phyloP scores from a whole-genome alignment of 2,797 vertebrate species.

The Hafferia zeledoni region DNA sequence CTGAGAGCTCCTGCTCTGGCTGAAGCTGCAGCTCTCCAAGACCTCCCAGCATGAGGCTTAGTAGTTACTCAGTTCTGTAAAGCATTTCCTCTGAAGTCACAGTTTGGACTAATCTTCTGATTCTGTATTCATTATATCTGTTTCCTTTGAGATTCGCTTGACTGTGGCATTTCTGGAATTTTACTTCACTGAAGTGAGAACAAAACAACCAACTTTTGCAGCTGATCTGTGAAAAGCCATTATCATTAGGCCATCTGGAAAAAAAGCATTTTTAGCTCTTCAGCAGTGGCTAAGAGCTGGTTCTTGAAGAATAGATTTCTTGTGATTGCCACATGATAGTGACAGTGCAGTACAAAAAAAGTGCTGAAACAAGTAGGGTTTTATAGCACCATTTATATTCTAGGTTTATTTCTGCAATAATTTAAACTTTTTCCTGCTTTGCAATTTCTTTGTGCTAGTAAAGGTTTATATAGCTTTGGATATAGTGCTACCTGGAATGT shows the following conservation, averaged over 20 bases:
- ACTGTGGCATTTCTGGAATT: conserved; percentile 38
- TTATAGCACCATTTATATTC: conserved; percentile 61
- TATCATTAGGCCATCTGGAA: conserved; percentile 55
- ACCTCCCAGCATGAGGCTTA: neutral
- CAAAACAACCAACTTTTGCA: conserved; percentile 40
- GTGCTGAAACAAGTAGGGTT: conserved; percentile 58
- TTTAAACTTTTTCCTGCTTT: conserved; percentile 54
- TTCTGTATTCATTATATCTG: neutral
- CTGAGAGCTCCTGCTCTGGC: neutral
- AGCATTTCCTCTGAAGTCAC: neutral
- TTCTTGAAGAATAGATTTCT: conserved; percentile 49
- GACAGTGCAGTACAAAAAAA: conserved; percentile 27
- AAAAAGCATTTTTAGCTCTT: conserved; percentile 36
- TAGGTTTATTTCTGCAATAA: conserved; percentile 59
- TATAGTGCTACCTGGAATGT: neutral
- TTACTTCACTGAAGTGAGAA: conserved; percentile 32
- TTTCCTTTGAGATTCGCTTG: conserved; percentile 25
- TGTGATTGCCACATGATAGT: conserved; percentile 49
- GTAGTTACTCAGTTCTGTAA: neutral
- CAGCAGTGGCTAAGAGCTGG: neutral
- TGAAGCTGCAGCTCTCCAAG: neutral
- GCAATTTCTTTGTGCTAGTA: conserved; percentile 39
- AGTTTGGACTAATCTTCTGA: neutral
- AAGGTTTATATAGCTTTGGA: conserved; percentile 46
- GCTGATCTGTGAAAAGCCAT: conserved; percentile 53